Base-by-base conservation (phyloP, 2,113 vertebrate species). In the Leucoraja erinaceus region DNA sequence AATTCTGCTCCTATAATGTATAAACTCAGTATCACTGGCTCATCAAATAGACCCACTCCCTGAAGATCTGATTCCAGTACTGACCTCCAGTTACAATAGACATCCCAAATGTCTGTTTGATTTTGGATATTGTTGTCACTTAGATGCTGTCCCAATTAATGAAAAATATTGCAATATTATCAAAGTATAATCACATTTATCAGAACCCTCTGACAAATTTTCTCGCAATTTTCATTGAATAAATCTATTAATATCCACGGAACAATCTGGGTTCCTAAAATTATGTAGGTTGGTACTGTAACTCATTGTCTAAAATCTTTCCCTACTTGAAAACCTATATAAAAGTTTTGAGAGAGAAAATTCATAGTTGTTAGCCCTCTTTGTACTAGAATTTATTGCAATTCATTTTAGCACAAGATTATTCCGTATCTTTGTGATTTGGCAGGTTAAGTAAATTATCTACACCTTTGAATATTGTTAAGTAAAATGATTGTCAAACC, bases 391-490 rank as follows among this genome's bases (percentile, higher is more conserved):
- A n/a, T 33, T 33, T 31, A 68, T 9, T 0, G 25, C 11, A 88
- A 61, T 63, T 33, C 4, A 88, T 88, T 66, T 31, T 88, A 31
- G 28, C 14, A 16, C 59, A 63, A 70, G 88, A 91, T 91, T 72
- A 47, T 47, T 28, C 33, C 16, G 33, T 3, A 4, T 68, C 47
- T 72, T 47, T 18, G 25, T 31, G 63, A 91, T 68, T 47, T 91
- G 66, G n/a, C 66, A 91, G 88, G 66, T 91, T 66, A 91, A 33
- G 20, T 91, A 68, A 91, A 91, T 72, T 20, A 91, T 38, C 12
- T 20, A 66, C 28, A 88, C 83, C 83, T 63, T 33, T 66, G 83
- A n/a, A 88, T 63, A 88, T 31, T 66, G 83, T 88, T 63, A 33
- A 88, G 83, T 88, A 88, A 88, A 88, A 88, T 14, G 28, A 61